Evolutionary conservation across 2,888 invertebrate genomes (phyloP).

Genomic region (Myopa testacea): DNA sequence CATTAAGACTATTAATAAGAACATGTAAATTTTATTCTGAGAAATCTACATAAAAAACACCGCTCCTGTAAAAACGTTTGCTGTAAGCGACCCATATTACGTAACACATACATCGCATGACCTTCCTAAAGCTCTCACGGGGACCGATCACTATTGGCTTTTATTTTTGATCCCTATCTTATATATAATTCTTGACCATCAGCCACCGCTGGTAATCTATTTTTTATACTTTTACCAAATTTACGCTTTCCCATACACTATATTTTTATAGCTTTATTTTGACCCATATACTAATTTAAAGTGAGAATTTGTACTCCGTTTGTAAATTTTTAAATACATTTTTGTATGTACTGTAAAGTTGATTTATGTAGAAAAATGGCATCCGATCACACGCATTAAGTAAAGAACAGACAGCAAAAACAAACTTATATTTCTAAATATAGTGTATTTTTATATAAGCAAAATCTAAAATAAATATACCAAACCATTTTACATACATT

Average conservation of each 20-base stretch:
- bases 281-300: conserved; percentile 17
- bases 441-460: conserved; percentile 38
- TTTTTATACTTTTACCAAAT: background rate
- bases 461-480: conserved; percentile 12
- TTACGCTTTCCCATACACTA: background rate
- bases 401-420: background rate
- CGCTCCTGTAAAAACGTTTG: conserved; percentile 10
- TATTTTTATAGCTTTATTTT: conserved; percentile 21
- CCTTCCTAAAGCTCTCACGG: too few relatives aligned
- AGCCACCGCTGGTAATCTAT: background rate
- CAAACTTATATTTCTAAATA: conserved; percentile 34
- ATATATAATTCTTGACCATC: background rate
- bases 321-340: conserved; percentile 5
- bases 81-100: conserved; percentile 1
- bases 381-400: conserved; percentile 2
- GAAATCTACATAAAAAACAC: conserved; percentile 20
- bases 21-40: conserved; percentile 23
- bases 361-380: conserved; percentile 6
- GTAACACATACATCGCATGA: conserved; percentile 3
- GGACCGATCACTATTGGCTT: too few relatives aligned
- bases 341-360: conserved; percentile 21
- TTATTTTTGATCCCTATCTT: conserved; percentile 1
- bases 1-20: conserved; percentile 26
- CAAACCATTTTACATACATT: too few relatives aligned
- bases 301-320: conserved; percentile 19